Percentiles rank a stretch among this genome's conserved stretches.
Evolutionary conservation across 2,113 vertebrate genomes (phyloP).

Genomic region (Oreotrochilus melanogaster): DNA sequence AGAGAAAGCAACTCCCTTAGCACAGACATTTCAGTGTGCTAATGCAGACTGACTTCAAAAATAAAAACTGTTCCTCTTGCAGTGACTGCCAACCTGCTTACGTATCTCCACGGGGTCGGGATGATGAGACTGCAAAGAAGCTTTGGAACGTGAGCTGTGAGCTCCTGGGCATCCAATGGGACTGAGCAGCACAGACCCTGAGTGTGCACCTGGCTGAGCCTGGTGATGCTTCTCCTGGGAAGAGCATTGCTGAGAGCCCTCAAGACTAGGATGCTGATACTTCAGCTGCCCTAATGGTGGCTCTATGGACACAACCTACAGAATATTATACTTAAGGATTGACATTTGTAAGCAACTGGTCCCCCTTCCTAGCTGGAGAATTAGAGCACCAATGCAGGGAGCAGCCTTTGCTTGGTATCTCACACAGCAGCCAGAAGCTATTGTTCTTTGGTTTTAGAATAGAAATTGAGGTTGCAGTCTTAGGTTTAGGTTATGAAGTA

Average conservation of each 20-base stretch:
- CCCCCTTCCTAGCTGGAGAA: not conserved
- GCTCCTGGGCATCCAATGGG: constrained; percentile 87
- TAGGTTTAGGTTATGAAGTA: constrained; percentile 9
- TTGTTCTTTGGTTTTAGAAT: not conserved
- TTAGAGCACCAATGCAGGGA: not conserved
- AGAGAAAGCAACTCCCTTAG: not conserved
- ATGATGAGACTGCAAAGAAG: constrained; percentile 84
- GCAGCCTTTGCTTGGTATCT: not conserved
- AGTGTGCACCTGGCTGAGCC: not conserved
- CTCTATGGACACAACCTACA: not conserved
- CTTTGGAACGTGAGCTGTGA: constrained; percentile 93
- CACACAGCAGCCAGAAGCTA: not conserved
- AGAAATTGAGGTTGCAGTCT: not conserved
- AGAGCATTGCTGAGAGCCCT: not conserved
- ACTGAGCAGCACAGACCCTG: constrained; percentile 71
- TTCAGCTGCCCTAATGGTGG: not conserved
- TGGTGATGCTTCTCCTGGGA: not conserved
- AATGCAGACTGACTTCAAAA: not conserved
- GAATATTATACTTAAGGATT: not conserved
- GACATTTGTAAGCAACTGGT: not conserved
- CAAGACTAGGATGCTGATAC: not conserved
- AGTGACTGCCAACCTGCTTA: constrained; percentile 91
- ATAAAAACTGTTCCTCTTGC: not conserved
- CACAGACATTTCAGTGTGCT: not conserved
- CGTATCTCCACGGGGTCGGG: constrained; percentile 85